phyloP scores from a whole-genome alignment of 1,140 invertebrate species.

The Apocrypta bakeri region DNA sequence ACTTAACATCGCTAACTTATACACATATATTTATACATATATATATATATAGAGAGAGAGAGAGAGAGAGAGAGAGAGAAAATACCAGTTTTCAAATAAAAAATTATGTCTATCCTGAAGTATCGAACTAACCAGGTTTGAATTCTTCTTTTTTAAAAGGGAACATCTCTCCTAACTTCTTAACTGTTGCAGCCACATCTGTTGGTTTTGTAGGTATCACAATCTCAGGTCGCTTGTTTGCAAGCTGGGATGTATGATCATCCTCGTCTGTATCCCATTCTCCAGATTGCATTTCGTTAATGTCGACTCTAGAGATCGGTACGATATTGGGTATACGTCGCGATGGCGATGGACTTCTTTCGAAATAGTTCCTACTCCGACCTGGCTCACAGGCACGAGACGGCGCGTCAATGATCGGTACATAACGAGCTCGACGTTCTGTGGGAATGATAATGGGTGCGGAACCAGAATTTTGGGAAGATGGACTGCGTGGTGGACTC shows the following conservation, averaged over 20 bases:
- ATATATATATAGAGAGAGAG: too few species aligned
- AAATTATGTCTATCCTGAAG: too few species aligned
- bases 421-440: background rate
- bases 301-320: slow-evolving; percentile 15
- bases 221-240: slow-evolving; percentile 40
- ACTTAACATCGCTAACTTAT: too few species aligned
- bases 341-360: background rate
- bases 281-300: slow-evolving; percentile 10
- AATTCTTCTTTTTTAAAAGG: slow-evolving; percentile 48
- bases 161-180: slow-evolving; percentile 52
- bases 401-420: background rate
- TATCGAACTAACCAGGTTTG: slow-evolving; percentile 38
- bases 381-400: background rate
- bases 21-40: too few species aligned
- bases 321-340: background rate
- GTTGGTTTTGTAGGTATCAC: slow-evolving; percentile 56
- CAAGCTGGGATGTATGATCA: background rate
- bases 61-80: too few species aligned
- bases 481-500: slow-evolving; percentile 65
- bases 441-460: slow-evolving; percentile 42
- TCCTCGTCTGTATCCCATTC: slow-evolving; percentile 45
- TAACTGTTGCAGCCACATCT: slow-evolving; percentile 46
- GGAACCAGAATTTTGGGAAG: background rate
- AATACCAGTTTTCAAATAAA: too few species aligned
- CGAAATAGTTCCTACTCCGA: background rate